phyloP scores from a whole-genome alignment of 2,113 vertebrate species.

The Balaenoptera acutorostrata region DNA sequence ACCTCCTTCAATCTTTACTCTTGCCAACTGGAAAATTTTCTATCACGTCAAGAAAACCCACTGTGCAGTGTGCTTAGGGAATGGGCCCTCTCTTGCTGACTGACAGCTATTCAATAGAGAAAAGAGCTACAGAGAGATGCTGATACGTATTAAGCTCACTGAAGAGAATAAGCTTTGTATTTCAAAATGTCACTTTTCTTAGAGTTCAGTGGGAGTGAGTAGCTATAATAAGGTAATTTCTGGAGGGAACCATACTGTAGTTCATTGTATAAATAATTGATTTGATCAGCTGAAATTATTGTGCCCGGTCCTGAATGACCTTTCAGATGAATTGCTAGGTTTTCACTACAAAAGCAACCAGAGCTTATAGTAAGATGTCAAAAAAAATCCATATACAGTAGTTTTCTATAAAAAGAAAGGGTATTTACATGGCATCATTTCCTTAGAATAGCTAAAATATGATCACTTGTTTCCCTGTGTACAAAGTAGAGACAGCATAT shows the following conservation, averaged over 20 bases:
- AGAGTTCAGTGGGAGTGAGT: constrained; percentile 71
- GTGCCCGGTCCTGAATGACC: constrained; percentile 68
- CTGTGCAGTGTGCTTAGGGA: constrained; percentile 54
- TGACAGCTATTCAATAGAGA: constrained; percentile 73
- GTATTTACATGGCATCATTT: constrained; percentile 58
- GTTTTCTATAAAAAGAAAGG: constrained; percentile 63
- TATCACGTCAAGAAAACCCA: constrained; percentile 65
- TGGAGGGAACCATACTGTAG: constrained; percentile 70
- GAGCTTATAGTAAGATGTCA: constrained; percentile 61
- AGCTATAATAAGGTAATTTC: constrained; percentile 76
- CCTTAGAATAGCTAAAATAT: constrained; percentile 51
- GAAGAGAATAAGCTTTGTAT: constrained; percentile 74
- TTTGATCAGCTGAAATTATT: constrained; percentile 76
- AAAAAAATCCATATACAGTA: constrained; percentile 63
- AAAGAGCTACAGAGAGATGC: constrained; percentile 65
- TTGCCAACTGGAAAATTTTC: constrained; percentile 74
- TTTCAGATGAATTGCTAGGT: constrained; percentile 69
- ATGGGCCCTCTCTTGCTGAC: constrained; percentile 59
- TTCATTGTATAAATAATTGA: constrained; percentile 79
- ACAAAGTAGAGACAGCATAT: constrained; percentile 3
- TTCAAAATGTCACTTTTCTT: constrained; percentile 76
- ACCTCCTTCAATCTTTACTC: constrained; percentile 67
- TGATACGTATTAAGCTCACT: constrained; percentile 68
- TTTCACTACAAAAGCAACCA: constrained; percentile 67
- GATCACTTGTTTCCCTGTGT: constrained; percentile 8